Base-by-base conservation (phyloP, 2,113 vertebrate species). In the Crotalus tigris region DNA sequence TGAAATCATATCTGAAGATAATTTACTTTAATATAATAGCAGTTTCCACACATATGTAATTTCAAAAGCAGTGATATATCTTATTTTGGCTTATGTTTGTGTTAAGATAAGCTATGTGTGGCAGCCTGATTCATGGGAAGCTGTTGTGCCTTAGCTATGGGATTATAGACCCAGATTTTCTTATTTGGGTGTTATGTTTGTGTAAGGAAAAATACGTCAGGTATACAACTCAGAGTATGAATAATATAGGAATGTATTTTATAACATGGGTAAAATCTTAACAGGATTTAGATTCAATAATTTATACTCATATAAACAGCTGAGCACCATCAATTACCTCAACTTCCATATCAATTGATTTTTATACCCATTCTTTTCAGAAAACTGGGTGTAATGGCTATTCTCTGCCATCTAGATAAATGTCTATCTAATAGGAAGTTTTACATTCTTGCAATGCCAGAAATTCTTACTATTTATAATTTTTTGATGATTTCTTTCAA, bases 401-500 rank as follows among this genome's bases (percentile, higher is more conserved):
- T 69, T 69, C 64, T 39, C 69, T 81, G 75, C 17, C 17, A 44
- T 44, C n/a, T 44, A 81, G 75, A 21, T 44, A 44, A 81, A 81
- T 39, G 7, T 44, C 7, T 17, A 39, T 81, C 15, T 81, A 81
- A 92, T 81, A 23, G 91, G 64, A 90, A 85, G 33, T 91, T 94
- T 33, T 64, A 55, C 21, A 51, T 29, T 6, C 91, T 5, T 87
- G 44, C 12, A 88, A 90, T 51, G 1, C 90, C 0, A 93, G 49
- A 64, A 86, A 29, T 44, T 33, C 9, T 0, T 13, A 58, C 19
- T 26, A 81, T 91, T 85, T 85, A 54, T 0, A 33, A 46, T 75
- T 2, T 51, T 33, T 90, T 91, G 93, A 91, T 91, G 17, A 19
- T 9, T 1, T 5, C 26, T 90, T 91, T 29, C 44, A 1, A 94